A percentile compares a stretch with the other conserved stretches of the same genome.
phyloP scores from a whole-genome alignment of 2,888 invertebrate genomes.

The Keiferia lycopersicella region DNA sequence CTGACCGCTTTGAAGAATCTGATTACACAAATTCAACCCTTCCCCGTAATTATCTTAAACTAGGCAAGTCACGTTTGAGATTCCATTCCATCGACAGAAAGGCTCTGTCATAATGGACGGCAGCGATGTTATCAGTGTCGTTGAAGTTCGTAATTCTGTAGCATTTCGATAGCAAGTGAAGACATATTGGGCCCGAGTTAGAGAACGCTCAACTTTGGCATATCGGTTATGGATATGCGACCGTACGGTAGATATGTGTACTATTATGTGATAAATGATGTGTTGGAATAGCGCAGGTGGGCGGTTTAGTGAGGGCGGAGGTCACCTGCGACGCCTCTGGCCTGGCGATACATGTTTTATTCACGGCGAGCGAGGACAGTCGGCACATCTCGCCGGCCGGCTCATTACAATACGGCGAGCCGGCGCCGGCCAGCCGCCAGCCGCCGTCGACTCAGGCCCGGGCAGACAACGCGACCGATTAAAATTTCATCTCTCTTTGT shows the following conservation, averaged over 20 bases:
- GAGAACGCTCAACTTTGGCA: slow-evolving; percentile 10
- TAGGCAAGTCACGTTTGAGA: slow-evolving; percentile 51
- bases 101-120: slow-evolving; percentile 48
- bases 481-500: slow-evolving; percentile 79
- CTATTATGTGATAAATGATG: slow-evolving; percentile 44
- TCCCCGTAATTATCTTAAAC: slow-evolving; percentile 48
- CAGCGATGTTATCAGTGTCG: slow-evolving; percentile 43
- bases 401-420: slow-evolving; percentile 63
- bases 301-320: slow-evolving; percentile 28
- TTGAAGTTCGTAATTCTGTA: slow-evolving; percentile 39
- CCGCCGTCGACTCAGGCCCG: slow-evolving; percentile 53
- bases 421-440: slow-evolving; percentile 47
- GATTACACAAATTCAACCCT: slow-evolving; percentile 51
- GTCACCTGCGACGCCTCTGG: slow-evolving; percentile 38
- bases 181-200: slow-evolving; percentile 14
- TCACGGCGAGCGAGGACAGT: slow-evolving; percentile 38
- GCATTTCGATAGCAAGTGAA: slow-evolving; percentile 31
- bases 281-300: slow-evolving; percentile 38
- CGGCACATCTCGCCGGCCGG: slow-evolving; percentile 42
- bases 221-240: slow-evolving; percentile 10
- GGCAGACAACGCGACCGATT: slow-evolving; percentile 72
- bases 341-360: slow-evolving; percentile 49
- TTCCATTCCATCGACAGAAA: slow-evolving; percentile 37
- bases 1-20: slow-evolving; percentile 50
- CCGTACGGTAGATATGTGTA: slow-evolving; percentile 37